phyloP scores from a whole-genome alignment of 2,797 vertebrate species.

The Trichosurus vulpecula region DNA sequence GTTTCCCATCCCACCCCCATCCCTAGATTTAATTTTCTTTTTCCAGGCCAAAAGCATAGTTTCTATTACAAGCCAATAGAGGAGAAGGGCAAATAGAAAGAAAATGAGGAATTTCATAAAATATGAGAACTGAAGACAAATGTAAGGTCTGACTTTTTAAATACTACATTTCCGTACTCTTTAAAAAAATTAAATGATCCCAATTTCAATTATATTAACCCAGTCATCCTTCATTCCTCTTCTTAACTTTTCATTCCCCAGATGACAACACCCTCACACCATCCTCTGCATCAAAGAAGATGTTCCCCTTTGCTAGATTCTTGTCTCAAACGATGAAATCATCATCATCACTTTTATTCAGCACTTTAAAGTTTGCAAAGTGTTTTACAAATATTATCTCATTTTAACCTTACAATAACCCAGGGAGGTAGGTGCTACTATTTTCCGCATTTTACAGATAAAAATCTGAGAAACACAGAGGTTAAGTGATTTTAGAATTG shows the following conservation, averaged over 20 bases:
- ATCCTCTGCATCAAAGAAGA: not conserved
- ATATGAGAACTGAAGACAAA: conserved; percentile 10
- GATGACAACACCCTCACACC: not conserved
- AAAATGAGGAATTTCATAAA: conserved; percentile 25
- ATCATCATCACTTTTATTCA: not conserved
- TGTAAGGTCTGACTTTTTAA: conserved; percentile 47
- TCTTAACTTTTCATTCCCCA: conserved; percentile 49
- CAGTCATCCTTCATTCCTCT: conserved; percentile 21
- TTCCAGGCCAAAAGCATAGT: not conserved
- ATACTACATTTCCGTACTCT: conserved; percentile 4
- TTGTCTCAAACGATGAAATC: not conserved
- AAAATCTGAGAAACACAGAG: not conserved
- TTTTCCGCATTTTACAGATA: not conserved
- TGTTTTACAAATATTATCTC: not conserved
- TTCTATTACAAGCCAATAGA: not conserved
- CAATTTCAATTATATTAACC: conserved; percentile 27
- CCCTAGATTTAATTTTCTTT: not conserved
- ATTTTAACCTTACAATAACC: not conserved
- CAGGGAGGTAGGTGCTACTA: not conserved
- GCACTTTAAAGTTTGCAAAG: not conserved
- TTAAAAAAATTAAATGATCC: conserved; percentile 11
- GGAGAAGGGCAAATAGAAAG: not conserved
- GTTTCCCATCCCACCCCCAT: not conserved
- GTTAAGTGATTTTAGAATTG: not conserved
- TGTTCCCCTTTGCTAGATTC: not conserved